Conservation (phyloP, 2,888 invertebrate species). For the Rhabditophanes sp. region DNA sequence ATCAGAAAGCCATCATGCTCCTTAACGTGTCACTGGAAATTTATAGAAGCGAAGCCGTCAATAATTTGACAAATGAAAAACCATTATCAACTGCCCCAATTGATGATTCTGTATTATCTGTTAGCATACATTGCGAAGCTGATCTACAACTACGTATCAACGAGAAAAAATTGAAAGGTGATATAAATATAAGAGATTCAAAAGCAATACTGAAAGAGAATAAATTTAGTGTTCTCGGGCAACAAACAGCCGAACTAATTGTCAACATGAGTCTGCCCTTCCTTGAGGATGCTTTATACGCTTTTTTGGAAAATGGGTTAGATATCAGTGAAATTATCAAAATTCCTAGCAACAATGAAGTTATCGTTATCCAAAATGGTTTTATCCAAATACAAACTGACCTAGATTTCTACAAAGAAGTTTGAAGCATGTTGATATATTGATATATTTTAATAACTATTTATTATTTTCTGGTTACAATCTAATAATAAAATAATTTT, state of each 20-base stretch:
- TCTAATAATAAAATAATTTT: too few species aligned
- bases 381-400: slow-evolving; percentile 11
- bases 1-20: slow-evolving; percentile 22
- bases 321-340: slow-evolving; percentile 10
- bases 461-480: too few species aligned
- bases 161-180: slow-evolving; percentile 26
- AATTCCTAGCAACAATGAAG: slow-evolving; percentile 11
- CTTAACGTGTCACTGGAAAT: slow-evolving; percentile 26
- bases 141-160: slow-evolving; percentile 25
- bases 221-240: slow-evolving; percentile 29
- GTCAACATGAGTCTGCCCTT: slow-evolving; percentile 36
- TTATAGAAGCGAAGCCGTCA: background rate
- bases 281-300: slow-evolving; percentile 32
- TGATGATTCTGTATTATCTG: slow-evolving; percentile 6
- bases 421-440: too few species aligned
- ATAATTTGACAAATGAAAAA: slow-evolving; percentile 4
- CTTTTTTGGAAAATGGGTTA: slow-evolving; percentile 28
- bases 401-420: slow-evolving; percentile 9
- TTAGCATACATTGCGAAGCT: slow-evolving; percentile 13
- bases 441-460: too few species aligned
- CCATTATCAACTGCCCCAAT: slow-evolving; percentile 1
- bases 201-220: slow-evolving; percentile 25
- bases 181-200: slow-evolving; percentile 30
- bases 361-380: slow-evolving; percentile 10
- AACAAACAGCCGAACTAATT: slow-evolving; percentile 35